These are phyloP conservation scores for Lutra lutra DNA, from an alignment of 2,797 vertebrate species.

Conservation along the genomic window DNA sequence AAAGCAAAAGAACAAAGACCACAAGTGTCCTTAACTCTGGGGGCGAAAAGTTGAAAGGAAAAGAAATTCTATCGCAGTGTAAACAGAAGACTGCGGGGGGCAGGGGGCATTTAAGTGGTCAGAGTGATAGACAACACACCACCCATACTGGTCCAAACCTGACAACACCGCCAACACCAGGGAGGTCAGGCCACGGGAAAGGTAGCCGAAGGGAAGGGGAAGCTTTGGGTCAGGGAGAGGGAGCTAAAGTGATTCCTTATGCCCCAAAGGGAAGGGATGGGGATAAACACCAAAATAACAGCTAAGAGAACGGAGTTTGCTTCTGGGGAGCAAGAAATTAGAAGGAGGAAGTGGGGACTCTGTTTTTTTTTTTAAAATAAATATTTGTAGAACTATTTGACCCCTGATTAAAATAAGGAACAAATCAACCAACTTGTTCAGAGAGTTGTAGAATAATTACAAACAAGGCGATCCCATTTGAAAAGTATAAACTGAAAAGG, in stretches of 20 bases:
- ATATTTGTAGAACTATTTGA: not conserved
- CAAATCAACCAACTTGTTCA: not conserved
- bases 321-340: not conserved
- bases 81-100: not conserved
- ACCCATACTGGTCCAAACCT: not conserved
- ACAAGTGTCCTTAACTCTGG: not conserved
- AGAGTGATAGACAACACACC: not conserved
- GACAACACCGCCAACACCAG: not conserved
- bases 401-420: constrained; percentile 19
- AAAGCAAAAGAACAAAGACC: not conserved
- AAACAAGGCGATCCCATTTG: not conserved
- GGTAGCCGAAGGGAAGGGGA: too few species aligned
- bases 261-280: not conserved
- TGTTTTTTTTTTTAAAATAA: not conserved
- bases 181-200: not conserved
- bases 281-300: not conserved
- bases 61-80: not conserved
- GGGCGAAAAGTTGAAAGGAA: not conserved
- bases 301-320: not conserved
- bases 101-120: not conserved
- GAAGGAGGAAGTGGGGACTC: not conserved
- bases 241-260: not conserved
- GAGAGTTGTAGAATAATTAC: not conserved
- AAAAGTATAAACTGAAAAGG: not conserved
- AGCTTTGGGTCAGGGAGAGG: not conserved